A percentile compares a stretch with the other conserved stretches of the same genome.
Conservation (phyloP, 2,113 vertebrate species). For the Ceyx melanurus region DNA sequence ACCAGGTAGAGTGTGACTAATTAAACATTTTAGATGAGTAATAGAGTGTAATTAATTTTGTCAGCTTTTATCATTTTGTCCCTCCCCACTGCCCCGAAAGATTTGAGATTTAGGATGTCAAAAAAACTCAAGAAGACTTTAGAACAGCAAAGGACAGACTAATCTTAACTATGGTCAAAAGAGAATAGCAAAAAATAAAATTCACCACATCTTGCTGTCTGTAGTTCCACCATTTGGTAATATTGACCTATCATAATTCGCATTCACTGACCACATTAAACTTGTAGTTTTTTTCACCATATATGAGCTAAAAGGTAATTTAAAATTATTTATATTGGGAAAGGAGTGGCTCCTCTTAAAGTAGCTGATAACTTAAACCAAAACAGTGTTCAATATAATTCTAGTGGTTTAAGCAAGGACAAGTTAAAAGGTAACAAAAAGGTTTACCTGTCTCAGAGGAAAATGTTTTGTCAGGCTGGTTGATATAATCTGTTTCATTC, state of each 20-base stretch:
- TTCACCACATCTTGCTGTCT: neutral
- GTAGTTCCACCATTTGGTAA: neutral
- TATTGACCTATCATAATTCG: neutral
- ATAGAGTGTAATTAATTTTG: conserved; percentile 52
- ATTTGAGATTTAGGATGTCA: conserved; percentile 20
- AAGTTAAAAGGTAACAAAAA: neutral
- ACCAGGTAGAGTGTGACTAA: conserved; percentile 36
- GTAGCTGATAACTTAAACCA: neutral
- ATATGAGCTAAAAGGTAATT: neutral
- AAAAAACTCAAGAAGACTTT: conserved; percentile 35
- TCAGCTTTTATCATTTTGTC: conserved; percentile 11
- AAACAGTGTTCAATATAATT: neutral
- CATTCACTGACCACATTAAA: neutral
- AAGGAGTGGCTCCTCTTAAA: neutral
- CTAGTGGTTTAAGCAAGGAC: neutral
- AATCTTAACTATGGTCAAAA: conserved; percentile 11
- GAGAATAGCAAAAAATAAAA: conserved; percentile 38
- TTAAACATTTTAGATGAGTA: conserved; percentile 40
- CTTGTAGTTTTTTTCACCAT: neutral
- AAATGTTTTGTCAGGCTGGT: neutral
- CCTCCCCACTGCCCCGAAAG: neutral
- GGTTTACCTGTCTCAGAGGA: neutral
- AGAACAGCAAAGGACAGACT: conserved; percentile 2
- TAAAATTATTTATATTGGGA: neutral
- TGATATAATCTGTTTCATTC: neutral